Conservation (phyloP, 2,888 invertebrate species). For the Baccha elongata region DNA sequence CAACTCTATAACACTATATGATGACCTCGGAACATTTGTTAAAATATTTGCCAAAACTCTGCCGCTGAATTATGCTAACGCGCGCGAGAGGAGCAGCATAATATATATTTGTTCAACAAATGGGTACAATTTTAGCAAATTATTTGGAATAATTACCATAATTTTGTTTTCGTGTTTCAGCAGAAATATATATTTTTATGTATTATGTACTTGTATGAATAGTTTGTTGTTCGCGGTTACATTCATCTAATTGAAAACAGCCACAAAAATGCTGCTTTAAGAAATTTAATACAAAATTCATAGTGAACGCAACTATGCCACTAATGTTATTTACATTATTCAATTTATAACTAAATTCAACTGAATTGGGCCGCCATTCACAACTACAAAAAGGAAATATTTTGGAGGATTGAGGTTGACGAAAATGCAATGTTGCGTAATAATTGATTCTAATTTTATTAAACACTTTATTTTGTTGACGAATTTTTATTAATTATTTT, state of each 20-base stretch:
- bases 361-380: background rate
- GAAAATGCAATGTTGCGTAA: background rate
- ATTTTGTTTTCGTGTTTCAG: conserved; percentile 6
- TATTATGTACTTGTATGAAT: background rate
- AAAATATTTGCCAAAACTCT: conserved; percentile 56
- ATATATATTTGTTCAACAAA: conserved; percentile 8
- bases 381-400: background rate
- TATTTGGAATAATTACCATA: conserved; percentile 55
- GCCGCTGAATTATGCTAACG: conserved; percentile 55
- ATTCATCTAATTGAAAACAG: conserved; percentile 7
- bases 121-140: conserved; percentile 46
- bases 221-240: background rate
- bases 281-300: conserved; percentile 5
- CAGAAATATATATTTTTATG: too few relatives aligned
- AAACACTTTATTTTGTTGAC: too few relatives aligned
- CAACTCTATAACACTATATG: background rate
- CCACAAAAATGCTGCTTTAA: conserved; percentile 9
- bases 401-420: background rate
- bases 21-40: conserved; percentile 56
- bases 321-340: conserved; percentile 23
- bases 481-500: too few relatives aligned
- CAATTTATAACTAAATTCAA: conserved; percentile 22
- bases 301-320: conserved; percentile 1
- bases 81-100: conserved; percentile 14
- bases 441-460: too few relatives aligned